These are phyloP conservation scores for Lampropteryx suffumata DNA, from an alignment of 2,888 invertebrate genomes.

Conservation along the genomic window DNA sequence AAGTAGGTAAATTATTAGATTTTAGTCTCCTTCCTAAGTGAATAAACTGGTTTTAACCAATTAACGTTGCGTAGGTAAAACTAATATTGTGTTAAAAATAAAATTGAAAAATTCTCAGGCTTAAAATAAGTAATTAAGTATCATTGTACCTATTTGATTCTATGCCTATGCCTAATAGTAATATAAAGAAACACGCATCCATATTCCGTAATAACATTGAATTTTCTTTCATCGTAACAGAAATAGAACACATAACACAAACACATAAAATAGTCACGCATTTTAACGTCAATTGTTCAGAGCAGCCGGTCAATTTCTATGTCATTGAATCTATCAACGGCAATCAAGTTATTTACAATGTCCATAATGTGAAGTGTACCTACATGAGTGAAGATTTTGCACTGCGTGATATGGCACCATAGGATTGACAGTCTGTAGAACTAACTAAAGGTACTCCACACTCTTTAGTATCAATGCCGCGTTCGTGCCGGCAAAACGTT, in stretches of 20 bases:
- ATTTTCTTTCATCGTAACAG: conserved; percentile 1
- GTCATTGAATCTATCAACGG: conserved; percentile 59
- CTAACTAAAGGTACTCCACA: conserved; percentile 16
- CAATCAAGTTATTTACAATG: conserved; percentile 26
- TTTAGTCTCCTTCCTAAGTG: too few relatives aligned
- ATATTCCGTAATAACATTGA: not conserved
- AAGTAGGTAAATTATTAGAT: too few relatives aligned
- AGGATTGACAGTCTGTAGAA: conserved; percentile 25
- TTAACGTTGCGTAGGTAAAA: too few relatives aligned
- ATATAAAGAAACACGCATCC: too few relatives aligned
- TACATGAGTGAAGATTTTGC: conserved; percentile 27
- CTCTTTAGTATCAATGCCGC: conserved; percentile 53
- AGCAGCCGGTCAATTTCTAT: conserved; percentile 51
- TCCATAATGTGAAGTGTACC: conserved; percentile 7
- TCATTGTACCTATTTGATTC: too few relatives aligned
- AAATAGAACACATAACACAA: conserved; percentile 26
- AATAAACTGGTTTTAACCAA: too few relatives aligned
- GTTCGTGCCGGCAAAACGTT: conserved; percentile 55
- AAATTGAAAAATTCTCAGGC: not conserved
- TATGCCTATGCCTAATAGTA: too few relatives aligned
- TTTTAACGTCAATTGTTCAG: conserved; percentile 15
- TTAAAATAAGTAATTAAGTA: too few relatives aligned
- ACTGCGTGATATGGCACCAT: conserved; percentile 4
- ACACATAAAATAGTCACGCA: conserved; percentile 18
- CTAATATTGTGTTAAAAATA: not conserved